Percentiles rank a stretch among this genome's conserved stretches.
These are phyloP conservation scores for Callopanchax toddi DNA, from an alignment of 2,113 vertebrate genomes.

Conservation along the genomic window DNA sequence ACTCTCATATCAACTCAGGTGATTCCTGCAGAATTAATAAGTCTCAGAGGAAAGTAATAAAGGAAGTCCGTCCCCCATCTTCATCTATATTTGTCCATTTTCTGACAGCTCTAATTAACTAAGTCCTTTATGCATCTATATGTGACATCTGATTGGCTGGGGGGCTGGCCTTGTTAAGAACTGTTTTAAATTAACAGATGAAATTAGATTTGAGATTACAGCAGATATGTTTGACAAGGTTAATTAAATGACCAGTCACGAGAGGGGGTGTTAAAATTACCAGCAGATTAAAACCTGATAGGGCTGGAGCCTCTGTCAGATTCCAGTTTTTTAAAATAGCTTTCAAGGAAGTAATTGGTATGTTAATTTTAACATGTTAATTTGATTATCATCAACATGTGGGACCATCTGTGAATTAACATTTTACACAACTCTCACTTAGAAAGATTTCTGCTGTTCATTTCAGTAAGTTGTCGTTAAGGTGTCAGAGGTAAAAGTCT, in stretches of 20 bases:
- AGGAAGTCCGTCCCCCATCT: slow-evolving; percentile 40
- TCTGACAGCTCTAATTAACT: slow-evolving; percentile 75
- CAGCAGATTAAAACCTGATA: slow-evolving; percentile 45
- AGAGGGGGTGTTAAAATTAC: slow-evolving; percentile 57
- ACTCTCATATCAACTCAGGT: slow-evolving; percentile 32
- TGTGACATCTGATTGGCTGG: slow-evolving; percentile 75
- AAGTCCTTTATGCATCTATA: slow-evolving; percentile 52
- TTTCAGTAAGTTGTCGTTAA: too few relatives aligned
- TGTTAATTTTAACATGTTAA: background rate
- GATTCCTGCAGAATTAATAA: slow-evolving; percentile 58
- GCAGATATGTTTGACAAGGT: slow-evolving; percentile 69
- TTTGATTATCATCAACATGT: background rate
- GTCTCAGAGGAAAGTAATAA: slow-evolving; percentile 60
- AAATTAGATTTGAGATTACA: slow-evolving; percentile 71
- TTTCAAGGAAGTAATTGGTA: background rate
- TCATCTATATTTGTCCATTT: slow-evolving; percentile 64
- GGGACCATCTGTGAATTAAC: background rate
- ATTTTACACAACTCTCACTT: background rate
- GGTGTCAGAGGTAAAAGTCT: too few relatives aligned
- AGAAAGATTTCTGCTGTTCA: too few relatives aligned
- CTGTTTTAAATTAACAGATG: slow-evolving; percentile 75
- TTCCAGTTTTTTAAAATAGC: slow-evolving; percentile 4
- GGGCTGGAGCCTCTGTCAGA: background rate
- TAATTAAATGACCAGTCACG: slow-evolving; percentile 75
- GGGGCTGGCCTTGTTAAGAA: slow-evolving; percentile 69